phyloP scores from a whole-genome alignment of 2,113 vertebrate species.

The Alouatta palliata region DNA sequence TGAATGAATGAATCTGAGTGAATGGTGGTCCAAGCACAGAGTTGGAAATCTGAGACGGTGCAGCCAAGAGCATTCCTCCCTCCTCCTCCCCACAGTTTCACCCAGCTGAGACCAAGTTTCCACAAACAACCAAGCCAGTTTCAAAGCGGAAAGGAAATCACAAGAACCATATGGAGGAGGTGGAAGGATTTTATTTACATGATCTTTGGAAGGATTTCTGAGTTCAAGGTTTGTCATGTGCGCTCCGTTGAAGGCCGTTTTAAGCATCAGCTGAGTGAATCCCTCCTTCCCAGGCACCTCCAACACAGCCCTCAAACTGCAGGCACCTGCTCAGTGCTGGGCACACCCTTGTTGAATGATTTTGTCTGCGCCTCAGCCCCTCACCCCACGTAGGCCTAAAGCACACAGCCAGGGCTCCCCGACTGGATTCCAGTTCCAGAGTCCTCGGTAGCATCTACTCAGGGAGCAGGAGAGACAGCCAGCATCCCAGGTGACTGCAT shows the following conservation, averaged over 20 bases:
- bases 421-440: too few species aligned
- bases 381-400: accelerated
- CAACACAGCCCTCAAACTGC: neutral
- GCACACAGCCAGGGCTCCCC: neutral
- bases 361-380: neutral
- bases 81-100: neutral
- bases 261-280: neutral
- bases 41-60: neutral
- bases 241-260: neutral
- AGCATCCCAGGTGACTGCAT: accelerated
- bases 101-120: neutral
- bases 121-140: neutral
- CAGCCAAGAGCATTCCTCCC: neutral
- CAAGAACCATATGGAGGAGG: neutral
- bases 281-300: neutral
- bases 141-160: slow-evolving; percentile 23
- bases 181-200: neutral
- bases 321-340: neutral
- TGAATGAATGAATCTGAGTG: neutral
- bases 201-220: neutral
- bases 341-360: neutral
- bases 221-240: neutral
- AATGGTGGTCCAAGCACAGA: accelerated
- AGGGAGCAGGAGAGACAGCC: neutral
- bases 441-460: neutral